Evolutionary conservation across 2,888 invertebrate species (phyloP).

Genomic region (Mechanitis mazaeus): DNA sequence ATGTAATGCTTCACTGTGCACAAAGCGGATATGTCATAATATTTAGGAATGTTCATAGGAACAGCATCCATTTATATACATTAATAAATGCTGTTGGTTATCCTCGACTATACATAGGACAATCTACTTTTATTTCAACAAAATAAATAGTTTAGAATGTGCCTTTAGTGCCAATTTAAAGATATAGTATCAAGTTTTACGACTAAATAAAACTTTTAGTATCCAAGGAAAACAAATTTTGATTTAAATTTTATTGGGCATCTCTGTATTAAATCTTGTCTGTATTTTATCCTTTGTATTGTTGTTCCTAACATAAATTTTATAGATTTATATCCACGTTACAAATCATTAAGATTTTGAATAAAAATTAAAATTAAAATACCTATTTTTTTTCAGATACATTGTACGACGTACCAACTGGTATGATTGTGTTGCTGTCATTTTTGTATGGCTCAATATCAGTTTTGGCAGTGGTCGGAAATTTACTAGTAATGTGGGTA

Average conservation of each 20-base stretch:
- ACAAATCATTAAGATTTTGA: background rate
- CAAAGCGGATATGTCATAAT: too few relatives aligned
- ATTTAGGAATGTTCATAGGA: too few relatives aligned
- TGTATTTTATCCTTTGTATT: too few relatives aligned
- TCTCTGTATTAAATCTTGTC: background rate
- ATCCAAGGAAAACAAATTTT: background rate
- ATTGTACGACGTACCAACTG: constrained; percentile 84
- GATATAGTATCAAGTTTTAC: constrained; percentile 9
- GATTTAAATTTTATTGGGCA: too few relatives aligned
- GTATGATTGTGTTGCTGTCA: constrained; percentile 84
- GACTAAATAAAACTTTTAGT: constrained; percentile 1
- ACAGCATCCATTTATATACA: too few relatives aligned
- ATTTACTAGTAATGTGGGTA: constrained; percentile 90
- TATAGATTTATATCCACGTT: too few relatives aligned
- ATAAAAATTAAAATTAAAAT: background rate
- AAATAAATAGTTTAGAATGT: background rate
- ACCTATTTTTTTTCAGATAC: constrained; percentile 55
- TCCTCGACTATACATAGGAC: background rate
- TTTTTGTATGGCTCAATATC: constrained; percentile 89
- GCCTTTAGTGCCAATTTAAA: constrained; percentile 9
- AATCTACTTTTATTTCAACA: constrained; percentile 11
- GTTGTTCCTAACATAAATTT: too few relatives aligned
- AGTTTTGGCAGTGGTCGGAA: constrained; percentile 87
- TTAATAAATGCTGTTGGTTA: too few relatives aligned
- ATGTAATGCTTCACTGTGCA: too few relatives aligned